Percentiles rank a stretch among this genome's conserved stretches.
Evolutionary conservation across 53 echinoderm and acorn worm genomes (phyloP).

Genomic region (Patiria pectinifera): DNA sequence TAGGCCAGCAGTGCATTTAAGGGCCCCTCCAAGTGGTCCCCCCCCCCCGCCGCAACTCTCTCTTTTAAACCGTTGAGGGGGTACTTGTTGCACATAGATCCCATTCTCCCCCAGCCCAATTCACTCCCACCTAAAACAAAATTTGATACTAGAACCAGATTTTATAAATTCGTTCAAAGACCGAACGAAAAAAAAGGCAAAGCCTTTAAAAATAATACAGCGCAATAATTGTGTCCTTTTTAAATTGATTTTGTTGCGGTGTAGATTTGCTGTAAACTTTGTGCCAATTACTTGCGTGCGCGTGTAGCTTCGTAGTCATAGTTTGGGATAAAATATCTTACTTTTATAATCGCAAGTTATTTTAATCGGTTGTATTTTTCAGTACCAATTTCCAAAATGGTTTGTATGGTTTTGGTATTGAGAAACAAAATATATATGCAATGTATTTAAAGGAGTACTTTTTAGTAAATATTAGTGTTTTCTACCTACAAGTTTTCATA

Average conservation of each 20-base stretch:
- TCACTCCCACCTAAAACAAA: too few species aligned
- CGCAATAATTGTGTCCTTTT: neutral
- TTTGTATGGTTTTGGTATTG: neutral
- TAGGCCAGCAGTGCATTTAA: too few species aligned
- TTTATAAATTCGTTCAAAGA: too few species aligned
- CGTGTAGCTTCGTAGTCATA: neutral
- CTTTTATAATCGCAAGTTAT: neutral
- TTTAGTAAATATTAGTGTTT: too few species aligned
- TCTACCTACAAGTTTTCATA: too few species aligned
- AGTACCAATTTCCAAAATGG: neutral
- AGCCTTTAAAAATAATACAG: neutral
- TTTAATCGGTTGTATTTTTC: neutral
- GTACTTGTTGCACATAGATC: too few species aligned
- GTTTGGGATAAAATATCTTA: neutral
- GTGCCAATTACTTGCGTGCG: neutral
- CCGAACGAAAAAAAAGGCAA: neutral
- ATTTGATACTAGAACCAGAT: too few species aligned
- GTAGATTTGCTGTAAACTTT: neutral
- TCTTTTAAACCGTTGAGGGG: too few species aligned
- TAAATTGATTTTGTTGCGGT: neutral
- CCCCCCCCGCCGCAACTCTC: too few species aligned
- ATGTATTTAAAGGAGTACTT: too few species aligned
- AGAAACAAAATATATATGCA: neutral
- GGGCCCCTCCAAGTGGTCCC: too few species aligned
- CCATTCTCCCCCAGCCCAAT: too few species aligned